A percentile compares a stretch with the other conserved stretches of the same genome.
phyloP scores from a whole-genome alignment of 2,797 vertebrate species.

The Chlorospingus semifuscus region DNA sequence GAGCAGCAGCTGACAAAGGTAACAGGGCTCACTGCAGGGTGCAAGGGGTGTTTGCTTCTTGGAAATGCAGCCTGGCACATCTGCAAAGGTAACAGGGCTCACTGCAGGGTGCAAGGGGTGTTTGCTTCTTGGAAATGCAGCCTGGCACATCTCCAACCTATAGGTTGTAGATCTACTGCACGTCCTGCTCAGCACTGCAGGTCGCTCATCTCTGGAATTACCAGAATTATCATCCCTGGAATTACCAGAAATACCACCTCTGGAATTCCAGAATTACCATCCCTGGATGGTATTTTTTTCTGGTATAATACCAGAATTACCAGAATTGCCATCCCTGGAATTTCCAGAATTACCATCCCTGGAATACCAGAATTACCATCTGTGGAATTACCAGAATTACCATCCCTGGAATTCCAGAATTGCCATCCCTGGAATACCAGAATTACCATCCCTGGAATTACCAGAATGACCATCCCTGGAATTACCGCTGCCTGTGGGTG shows the following conservation, averaged over 20 bases:
- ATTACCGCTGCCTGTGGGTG: background rate
- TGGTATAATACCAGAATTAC: no score
- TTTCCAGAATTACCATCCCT: no score
- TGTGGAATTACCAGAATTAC: no score
- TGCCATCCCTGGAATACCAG: no score
- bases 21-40: background rate
- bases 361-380: accelerated
- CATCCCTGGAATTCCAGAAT: no score
- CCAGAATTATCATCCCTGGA: no score
- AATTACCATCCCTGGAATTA: background rate
- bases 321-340: no score
- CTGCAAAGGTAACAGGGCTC: constrained; percentile 80
- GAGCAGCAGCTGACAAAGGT: constrained; percentile 95
- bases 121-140: no score
- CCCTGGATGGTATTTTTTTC: no score
- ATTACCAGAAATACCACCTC: no score
- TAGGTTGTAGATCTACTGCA: background rate
- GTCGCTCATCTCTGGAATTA: no score
- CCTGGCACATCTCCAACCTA: background rate
- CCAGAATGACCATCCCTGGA: background rate
- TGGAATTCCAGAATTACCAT: no score
- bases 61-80: background rate
- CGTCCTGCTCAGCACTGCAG: background rate
- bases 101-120: background rate
- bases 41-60: background rate